Percentiles rank a stretch among this genome's conserved stretches.
These are phyloP conservation scores for Paraplagusia blochii DNA, from an alignment of 2,113 vertebrate genomes.

Conservation along the genomic window DNA sequence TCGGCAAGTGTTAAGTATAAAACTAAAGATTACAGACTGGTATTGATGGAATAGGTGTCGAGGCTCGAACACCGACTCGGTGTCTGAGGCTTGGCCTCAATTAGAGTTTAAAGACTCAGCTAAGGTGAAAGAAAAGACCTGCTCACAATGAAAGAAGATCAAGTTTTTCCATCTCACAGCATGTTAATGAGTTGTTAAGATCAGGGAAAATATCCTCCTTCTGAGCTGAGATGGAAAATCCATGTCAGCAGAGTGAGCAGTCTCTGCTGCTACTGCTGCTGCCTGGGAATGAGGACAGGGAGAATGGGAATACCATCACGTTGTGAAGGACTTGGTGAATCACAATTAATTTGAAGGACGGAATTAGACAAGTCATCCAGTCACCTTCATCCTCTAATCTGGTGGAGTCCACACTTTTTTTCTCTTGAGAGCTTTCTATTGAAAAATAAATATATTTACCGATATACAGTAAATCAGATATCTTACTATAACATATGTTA, in stretches of 20 bases:
- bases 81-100: constrained; percentile 6
- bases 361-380: too few relatives aligned
- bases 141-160: constrained; percentile 8
- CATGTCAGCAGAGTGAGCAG: constrained; percentile 55
- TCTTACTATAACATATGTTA: too few relatives aligned
- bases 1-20: not conserved
- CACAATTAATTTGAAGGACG: too few relatives aligned
- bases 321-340: constrained; percentile 43
- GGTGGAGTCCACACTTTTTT: too few relatives aligned
- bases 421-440: too few relatives aligned
- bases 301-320: constrained; percentile 50
- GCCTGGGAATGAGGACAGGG: constrained; percentile 52
- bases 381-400: too few relatives aligned
- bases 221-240: constrained; percentile 53
- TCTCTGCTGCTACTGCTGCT: constrained; percentile 16
- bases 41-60: not conserved
- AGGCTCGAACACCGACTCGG: not conserved
- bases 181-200: constrained; percentile 19
- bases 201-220: constrained; percentile 10
- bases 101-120: constrained; percentile 4
- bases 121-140: constrained; percentile 1
- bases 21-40: not conserved
- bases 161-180: constrained; percentile 33
- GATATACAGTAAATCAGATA: too few relatives aligned
- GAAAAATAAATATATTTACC: too few relatives aligned